Conservation (phyloP, 2,113 vertebrate genomes). For the Hoplias malabaricus region DNA sequence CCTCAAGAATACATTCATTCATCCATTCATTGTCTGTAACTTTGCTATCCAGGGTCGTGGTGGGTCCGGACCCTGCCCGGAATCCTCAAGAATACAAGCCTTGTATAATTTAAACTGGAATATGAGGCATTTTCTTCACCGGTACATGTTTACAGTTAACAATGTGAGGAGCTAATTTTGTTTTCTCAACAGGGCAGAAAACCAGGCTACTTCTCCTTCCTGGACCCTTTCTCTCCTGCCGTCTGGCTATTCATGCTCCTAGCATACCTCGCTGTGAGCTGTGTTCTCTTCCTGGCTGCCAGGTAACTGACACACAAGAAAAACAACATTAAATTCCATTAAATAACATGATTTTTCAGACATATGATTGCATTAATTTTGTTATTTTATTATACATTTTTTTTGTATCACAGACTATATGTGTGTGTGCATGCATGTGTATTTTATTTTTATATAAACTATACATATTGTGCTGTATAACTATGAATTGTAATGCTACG, state of each 20-base stretch:
- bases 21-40: too few relatives aligned
- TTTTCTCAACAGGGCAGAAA: conserved; percentile 80
- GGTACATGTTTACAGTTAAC: not conserved
- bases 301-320: conserved; percentile 71
- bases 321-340: not conserved
- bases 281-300: conserved; percentile 87
- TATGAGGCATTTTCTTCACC: not conserved
- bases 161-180: not conserved
- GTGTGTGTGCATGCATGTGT: too few relatives aligned
- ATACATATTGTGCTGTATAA: too few relatives aligned
- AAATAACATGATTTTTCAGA: too few relatives aligned
- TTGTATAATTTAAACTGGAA: not conserved
- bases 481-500: too few relatives aligned
- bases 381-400: too few relatives aligned
- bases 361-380: too few relatives aligned
- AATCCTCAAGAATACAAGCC: not conserved
- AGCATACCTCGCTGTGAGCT: conserved; percentile 89
- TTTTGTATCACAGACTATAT: too few relatives aligned
- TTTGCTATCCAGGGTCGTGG: too few relatives aligned
- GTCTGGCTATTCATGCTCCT: conserved; percentile 94
- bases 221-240: conserved; percentile 90
- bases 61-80: too few relatives aligned
- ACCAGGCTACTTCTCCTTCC: conserved; percentile 90
- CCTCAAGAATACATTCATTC: too few relatives aligned
- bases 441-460: too few relatives aligned